These are phyloP conservation scores for Philonicus albiceps DNA, from an alignment of 2,888 invertebrate genomes.

Conservation along the genomic window DNA sequence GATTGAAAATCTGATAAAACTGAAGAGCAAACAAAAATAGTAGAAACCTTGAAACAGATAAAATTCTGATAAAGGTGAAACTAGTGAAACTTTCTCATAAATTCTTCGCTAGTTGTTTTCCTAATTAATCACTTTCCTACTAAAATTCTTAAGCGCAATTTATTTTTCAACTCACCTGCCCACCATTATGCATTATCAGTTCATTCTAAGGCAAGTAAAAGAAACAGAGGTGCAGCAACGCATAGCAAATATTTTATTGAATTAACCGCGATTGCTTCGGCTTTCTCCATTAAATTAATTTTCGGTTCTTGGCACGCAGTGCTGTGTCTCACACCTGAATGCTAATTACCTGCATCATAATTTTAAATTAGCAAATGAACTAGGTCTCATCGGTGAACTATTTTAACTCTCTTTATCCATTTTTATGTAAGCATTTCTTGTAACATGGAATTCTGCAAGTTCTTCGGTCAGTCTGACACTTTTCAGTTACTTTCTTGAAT, in stretches of 20 bases:
- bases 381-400: not conserved
- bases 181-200: not conserved
- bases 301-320: not conserved
- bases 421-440: not conserved
- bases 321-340: not conserved
- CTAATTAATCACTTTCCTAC: not conserved
- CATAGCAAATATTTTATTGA: not conserved
- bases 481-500: constrained; percentile 7
- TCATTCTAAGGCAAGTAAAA: not conserved
- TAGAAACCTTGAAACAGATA: not conserved
- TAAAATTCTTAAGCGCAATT: not conserved
- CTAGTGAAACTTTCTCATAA: not conserved
- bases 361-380: not conserved
- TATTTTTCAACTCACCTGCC: not conserved
- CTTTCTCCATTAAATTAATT: constrained; percentile 10
- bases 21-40: not conserved
- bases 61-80: not conserved
- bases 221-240: not conserved
- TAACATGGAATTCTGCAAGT: not conserved
- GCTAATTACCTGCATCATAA: constrained; percentile 4
- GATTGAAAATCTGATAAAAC: not conserved
- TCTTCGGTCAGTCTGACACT: not conserved
- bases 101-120: not conserved
- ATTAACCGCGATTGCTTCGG: not conserved
- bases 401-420: not conserved